These are phyloP conservation scores for Myotis lucifugus DNA, from an alignment of 2,113 vertebrate genomes.

Conservation along the genomic window DNA sequence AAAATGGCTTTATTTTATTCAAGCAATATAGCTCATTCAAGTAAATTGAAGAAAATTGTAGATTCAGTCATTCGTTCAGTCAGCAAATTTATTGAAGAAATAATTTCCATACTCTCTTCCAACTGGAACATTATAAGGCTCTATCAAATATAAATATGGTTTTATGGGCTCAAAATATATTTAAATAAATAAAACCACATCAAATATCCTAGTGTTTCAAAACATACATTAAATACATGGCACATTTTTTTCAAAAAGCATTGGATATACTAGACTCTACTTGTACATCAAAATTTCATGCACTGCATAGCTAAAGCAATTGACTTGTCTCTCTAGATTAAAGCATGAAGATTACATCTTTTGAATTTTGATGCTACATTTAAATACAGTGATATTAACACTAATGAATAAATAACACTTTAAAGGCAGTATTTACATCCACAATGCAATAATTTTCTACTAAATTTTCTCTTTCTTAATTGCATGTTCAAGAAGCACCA, in stretches of 20 bases:
- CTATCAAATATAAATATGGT: background rate
- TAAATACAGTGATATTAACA: conserved; percentile 18
- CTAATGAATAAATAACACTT: conserved; percentile 41
- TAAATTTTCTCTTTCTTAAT: conserved; percentile 38
- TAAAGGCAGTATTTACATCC: conserved; percentile 17
- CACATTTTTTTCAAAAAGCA: background rate
- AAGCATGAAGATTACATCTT: background rate
- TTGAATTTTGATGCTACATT: conserved; percentile 49
- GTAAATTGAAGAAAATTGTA: conserved; percentile 61
- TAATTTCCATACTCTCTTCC: conserved; percentile 38
- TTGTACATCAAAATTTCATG: conserved; percentile 53
- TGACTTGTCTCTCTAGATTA: conserved; percentile 9
- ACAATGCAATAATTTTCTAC: conserved; percentile 1
- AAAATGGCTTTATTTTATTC: conserved; percentile 58
- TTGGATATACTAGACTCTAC: background rate
- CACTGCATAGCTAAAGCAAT: background rate
- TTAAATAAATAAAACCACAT: conserved; percentile 69
- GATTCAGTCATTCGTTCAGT: conserved; percentile 54
- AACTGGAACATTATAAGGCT: background rate
- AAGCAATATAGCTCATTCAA: conserved; percentile 43
- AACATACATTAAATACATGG: conserved; percentile 38
- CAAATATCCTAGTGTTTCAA: conserved; percentile 48
- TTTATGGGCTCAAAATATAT: conserved; percentile 56
- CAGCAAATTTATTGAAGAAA: conserved; percentile 48
- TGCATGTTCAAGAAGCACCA: conserved; percentile 2